These are phyloP conservation scores for Corynorhinus townsendii DNA, from an alignment of 2,113 vertebrate species.

Conservation along the genomic window DNA sequence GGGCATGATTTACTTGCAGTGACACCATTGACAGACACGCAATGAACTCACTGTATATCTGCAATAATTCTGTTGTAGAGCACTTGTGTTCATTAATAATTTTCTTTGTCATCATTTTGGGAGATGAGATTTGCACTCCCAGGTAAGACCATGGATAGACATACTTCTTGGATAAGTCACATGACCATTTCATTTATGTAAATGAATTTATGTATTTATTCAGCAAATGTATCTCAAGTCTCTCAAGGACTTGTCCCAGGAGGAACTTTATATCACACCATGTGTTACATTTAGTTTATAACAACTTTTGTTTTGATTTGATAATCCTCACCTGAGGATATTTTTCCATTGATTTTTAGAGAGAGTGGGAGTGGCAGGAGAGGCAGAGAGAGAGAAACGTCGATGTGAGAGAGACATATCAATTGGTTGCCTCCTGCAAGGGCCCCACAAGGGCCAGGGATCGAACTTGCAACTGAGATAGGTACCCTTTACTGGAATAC, in stretches of 20 bases:
- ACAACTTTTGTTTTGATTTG: background rate
- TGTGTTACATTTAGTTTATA: background rate
- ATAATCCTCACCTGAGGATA: too few species aligned
- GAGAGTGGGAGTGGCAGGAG: too few species aligned
- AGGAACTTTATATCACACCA: background rate
- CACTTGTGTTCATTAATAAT: background rate
- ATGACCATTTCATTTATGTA: background rate
- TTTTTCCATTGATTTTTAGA: background rate
- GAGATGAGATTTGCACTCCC: background rate
- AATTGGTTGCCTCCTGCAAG: too few species aligned
- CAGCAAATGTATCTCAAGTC: background rate
- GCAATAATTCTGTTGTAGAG: background rate
- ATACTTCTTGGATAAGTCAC: background rate
- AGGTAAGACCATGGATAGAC: background rate
- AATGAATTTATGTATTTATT: background rate
- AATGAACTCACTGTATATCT: background rate
- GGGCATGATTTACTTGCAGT: background rate
- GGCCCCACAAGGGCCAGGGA: too few species aligned
- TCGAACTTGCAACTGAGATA: too few species aligned
- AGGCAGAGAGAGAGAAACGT: too few species aligned
- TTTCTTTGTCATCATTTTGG: background rate
- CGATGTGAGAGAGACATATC: too few species aligned
- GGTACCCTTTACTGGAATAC: too few species aligned
- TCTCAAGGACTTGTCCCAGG: background rate
- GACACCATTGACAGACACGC: background rate